Evolutionary conservation across 2,888 invertebrate species (phyloP), one percentile per base, ranked within the genome.

Genomic region (Pediacus dermestoides): DNA sequence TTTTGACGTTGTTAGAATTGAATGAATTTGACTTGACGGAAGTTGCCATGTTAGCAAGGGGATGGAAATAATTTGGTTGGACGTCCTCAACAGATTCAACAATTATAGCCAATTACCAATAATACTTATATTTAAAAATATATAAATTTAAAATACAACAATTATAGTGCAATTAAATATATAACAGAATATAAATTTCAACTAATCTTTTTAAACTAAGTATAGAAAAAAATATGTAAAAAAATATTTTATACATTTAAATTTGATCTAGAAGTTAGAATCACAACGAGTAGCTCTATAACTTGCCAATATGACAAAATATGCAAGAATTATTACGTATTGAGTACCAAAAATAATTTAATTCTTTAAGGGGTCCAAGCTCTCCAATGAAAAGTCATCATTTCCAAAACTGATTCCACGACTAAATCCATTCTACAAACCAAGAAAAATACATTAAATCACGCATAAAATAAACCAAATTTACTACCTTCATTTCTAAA

Each of bases 381-480:
- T 91, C 67, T 92, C 93, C 70, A 94, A 74, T 54, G 89, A 88
- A 74, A 95, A 95, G 74, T 94, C 93, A 69, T 93, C 93, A 65
- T 88, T 87, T 60, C 88, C 89, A 72, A 91, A 87, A 48, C 85
- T 79, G 61, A 90, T 76, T 53, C 90, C 90, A 70, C 87, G 78
- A 70, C 85, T 88, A 72, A 91, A 90, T 53, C 90, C 90, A 73
- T 85, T 90, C 92, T 93, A 75, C 32, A 72, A 77, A 66, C 52
- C n/a, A 53, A 53, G 42, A 51, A 63, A 2, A 36, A 42, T 13
- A 41, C 16, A 39, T 43, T 34, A n/a, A 44, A 37, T 30, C 23
- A 43, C 41, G 26, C 27, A n/a, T n/a, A n/a, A n/a, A n/a, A n/a
- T n/a, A n/a, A n/a, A n/a, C n/a, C n/a, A n/a, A n/a, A n/a, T n/a